Evolutionary conservation across 1,140 invertebrate species (phyloP).

Genomic region (Papilio aristodemus): DNA sequence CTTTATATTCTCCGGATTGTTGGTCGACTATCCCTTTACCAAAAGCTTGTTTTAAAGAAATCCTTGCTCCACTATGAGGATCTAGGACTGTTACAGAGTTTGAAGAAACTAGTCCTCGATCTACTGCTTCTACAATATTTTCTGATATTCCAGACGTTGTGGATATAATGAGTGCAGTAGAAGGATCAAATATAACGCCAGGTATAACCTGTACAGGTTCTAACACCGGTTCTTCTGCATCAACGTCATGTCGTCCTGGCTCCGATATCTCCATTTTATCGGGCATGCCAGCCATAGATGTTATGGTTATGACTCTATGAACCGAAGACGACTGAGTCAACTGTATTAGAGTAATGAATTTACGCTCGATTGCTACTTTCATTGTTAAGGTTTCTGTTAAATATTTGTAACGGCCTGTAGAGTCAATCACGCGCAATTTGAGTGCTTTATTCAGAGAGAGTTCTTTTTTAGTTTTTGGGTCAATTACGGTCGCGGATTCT

Average conservation of each 20-base stretch:
- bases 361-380: slow-evolving; percentile 88
- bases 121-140: slow-evolving; percentile 85
- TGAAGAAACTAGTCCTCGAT: slow-evolving; percentile 84
- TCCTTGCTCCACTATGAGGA: slow-evolving; percentile 85
- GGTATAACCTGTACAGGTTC: slow-evolving; percentile 86
- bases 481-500: slow-evolving; percentile 88
- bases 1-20: slow-evolving; percentile 86
- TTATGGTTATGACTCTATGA: slow-evolving; percentile 83
- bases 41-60: slow-evolving; percentile 89
- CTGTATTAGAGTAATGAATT: slow-evolving; percentile 83
- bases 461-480: slow-evolving; percentile 85
- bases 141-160: slow-evolving; percentile 85
- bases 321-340: slow-evolving; percentile 61
- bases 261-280: slow-evolving; percentile 85
- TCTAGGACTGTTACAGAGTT: slow-evolving; percentile 88
- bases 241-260: slow-evolving; percentile 56
- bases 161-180: slow-evolving; percentile 86
- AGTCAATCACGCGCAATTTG: slow-evolving; percentile 89
- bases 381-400: slow-evolving; percentile 84
- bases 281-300: slow-evolving; percentile 83
- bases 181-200: slow-evolving; percentile 88
- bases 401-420: slow-evolving; percentile 86
- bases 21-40: slow-evolving; percentile 87
- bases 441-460: slow-evolving; percentile 87
- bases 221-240: slow-evolving; percentile 75